A percentile compares a stretch with the other conserved stretches of the same genome.
phyloP scores from a whole-genome alignment of 1,140 invertebrate genomes.

The Onthophagus taurus region DNA sequence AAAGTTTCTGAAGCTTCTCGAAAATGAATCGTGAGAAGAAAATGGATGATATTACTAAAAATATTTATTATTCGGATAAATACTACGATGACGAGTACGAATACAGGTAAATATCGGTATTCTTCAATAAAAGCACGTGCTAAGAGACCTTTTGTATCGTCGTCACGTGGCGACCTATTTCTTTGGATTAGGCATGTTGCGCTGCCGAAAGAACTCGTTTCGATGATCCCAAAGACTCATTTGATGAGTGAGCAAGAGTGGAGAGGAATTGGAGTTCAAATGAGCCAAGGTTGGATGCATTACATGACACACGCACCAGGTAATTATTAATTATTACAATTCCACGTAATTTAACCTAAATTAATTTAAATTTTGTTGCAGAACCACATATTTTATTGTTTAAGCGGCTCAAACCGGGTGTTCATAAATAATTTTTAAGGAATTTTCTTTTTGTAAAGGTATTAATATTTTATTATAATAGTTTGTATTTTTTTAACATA shows the following conservation, averaged over 20 bases:
- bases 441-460: no score
- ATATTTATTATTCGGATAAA: slow-evolving; percentile 76
- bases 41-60: slow-evolving; percentile 26
- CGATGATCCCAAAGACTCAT: slow-evolving; percentile 80
- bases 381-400: slow-evolving; percentile 14
- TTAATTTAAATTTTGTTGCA: not conserved
- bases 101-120: slow-evolving; percentile 59
- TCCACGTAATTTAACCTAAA: not conserved
- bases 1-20: no score
- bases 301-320: slow-evolving; percentile 89
- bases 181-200: slow-evolving; percentile 74
- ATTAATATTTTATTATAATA: no score
- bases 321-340: slow-evolving; percentile 38
- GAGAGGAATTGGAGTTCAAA: slow-evolving; percentile 85
- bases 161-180: not conserved
- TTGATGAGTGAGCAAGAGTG: slow-evolving; percentile 88
- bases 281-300: slow-evolving; percentile 90
- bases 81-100: slow-evolving; percentile 82
- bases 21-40: no score
- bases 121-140: no score
- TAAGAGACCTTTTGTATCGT: not conserved
- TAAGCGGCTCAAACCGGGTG: not conserved
- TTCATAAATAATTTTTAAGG: no score
- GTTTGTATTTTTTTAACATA: no score
- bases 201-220: slow-evolving; percentile 83